Conservation (phyloP, 1,140 invertebrate species). For the Ectropis grisescens region DNA sequence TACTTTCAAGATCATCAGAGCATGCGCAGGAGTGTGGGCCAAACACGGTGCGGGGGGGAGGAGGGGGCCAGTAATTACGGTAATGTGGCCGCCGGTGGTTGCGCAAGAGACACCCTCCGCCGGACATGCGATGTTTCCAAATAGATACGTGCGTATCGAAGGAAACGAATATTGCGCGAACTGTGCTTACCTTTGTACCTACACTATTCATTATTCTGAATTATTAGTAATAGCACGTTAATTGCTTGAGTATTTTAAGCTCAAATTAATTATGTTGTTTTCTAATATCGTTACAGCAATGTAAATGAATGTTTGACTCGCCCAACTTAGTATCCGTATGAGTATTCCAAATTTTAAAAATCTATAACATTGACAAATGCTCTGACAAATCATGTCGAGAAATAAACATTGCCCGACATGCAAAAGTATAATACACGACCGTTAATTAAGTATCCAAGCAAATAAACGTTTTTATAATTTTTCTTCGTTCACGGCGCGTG, state of each 20-base stretch:
- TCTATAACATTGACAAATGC: no score
- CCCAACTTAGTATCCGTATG: no score
- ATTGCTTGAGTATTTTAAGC: no score
- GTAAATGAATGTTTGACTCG: no score
- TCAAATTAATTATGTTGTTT: no score
- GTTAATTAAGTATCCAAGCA: constrained; percentile 20
- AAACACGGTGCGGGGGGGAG: no score
- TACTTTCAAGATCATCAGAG: constrained; percentile 68
- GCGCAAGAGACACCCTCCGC: constrained; percentile 33
- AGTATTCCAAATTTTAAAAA: no score
- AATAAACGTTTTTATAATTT: constrained; percentile 54
- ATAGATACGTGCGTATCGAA: constrained; percentile 14
- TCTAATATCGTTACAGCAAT: no score
- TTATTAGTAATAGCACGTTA: no score
- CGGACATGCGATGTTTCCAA: constrained; percentile 41
- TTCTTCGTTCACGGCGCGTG: constrained; percentile 49
- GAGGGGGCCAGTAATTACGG: constrained; percentile 50
- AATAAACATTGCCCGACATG: no score
- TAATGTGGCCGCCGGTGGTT: constrained; percentile 34
- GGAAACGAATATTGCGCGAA: constrained; percentile 10
- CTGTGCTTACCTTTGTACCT: constrained; percentile 1
- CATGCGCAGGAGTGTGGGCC: constrained; percentile 38
- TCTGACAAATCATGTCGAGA: no score
- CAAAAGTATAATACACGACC: constrained; percentile 1
- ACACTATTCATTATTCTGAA: no score